Evolutionary conservation across 1,140 invertebrate genomes (phyloP).

Genomic region (Whitmania pigra): DNA sequence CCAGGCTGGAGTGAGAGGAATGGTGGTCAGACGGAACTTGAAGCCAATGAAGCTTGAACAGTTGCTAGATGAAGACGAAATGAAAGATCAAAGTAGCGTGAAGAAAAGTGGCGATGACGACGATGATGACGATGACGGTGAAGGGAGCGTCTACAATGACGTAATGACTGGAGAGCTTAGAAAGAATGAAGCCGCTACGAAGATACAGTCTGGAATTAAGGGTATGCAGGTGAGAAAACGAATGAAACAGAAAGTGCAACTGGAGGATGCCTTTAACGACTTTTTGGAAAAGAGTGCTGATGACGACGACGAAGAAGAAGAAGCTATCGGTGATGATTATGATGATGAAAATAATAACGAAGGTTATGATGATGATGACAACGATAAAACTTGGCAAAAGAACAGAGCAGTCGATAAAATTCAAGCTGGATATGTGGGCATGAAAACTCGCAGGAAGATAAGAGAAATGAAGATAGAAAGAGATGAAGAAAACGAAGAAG

Average conservation of each 20-base stretch:
- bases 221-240: constrained; percentile 56
- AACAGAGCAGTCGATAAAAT: constrained; percentile 49
- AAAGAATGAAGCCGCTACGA: constrained; percentile 33
- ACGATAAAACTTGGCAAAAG: constrained; percentile 44
- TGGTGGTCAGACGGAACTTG: constrained; percentile 5
- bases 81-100: neutral
- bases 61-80: neutral
- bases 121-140: neutral
- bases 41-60: neutral
- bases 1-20: constrained; percentile 33
- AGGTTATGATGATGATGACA: constrained; percentile 47
- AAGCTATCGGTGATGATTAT: constrained; percentile 4
- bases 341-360: no score
- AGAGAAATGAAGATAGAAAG: neutral
- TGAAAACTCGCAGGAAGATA: constrained; percentile 7
- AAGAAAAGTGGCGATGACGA: neutral
- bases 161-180: constrained; percentile 11
- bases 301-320: constrained; percentile 1
- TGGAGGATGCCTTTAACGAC: neutral
- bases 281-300: neutral
- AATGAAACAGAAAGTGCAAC: constrained; percentile 36
- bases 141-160: neutral
- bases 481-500: neutral
- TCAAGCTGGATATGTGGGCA: constrained; percentile 33
- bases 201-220: constrained; percentile 41